Evolutionary conservation across 2,888 invertebrate species (phyloP), one percentile per base, ranked within the genome.

Genomic region (Lasioglossum leucozonium): DNA sequence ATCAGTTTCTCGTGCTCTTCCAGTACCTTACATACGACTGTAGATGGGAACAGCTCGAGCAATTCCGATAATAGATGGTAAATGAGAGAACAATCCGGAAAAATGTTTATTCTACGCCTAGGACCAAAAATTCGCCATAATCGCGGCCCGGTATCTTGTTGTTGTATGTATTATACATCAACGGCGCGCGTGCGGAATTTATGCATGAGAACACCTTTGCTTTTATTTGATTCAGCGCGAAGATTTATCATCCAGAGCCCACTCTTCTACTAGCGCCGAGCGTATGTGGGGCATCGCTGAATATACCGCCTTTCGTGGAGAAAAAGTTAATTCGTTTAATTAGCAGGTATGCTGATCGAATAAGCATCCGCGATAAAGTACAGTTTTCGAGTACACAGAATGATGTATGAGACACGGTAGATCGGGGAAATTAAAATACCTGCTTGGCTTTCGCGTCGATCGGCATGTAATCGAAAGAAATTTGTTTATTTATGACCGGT

Each of bases 151-250:
- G 67, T 78, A 40, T 65, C 71, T 75, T 62, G 65, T 75, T 34
- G 47, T 44, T 55, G 75, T 73, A 62, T 84, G 73, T 79, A 75
- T 62, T 26, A 42, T 37, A 80, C 62, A 81, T 77, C 58, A 62
- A 34, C 55, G 34, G 67, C 78, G 82, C 89, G 83, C 86, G 87
- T 87, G 88, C 83, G 82, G 88, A 85, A 88, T 87, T 90, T 88
- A 88, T 88, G 82, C 89, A 89, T 84, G 82, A 88, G 83, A 71
- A 79, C 55, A 55, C 78, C 44, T 73, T 80, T 80, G 82, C 85
- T 90, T 81, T 84, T 88, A 81, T 89, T 89, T 81, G 72, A 84
- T 76, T 85, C 85, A 79, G 55, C 72, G 65, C 18, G 22, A 47
- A 73, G 79, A 84, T 89, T 89, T 89, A 89, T 87, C 74, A 71